These are phyloP conservation scores for Pilophorus perplexus DNA, from an alignment of 2,888 invertebrate species.

Conservation along the genomic window DNA sequence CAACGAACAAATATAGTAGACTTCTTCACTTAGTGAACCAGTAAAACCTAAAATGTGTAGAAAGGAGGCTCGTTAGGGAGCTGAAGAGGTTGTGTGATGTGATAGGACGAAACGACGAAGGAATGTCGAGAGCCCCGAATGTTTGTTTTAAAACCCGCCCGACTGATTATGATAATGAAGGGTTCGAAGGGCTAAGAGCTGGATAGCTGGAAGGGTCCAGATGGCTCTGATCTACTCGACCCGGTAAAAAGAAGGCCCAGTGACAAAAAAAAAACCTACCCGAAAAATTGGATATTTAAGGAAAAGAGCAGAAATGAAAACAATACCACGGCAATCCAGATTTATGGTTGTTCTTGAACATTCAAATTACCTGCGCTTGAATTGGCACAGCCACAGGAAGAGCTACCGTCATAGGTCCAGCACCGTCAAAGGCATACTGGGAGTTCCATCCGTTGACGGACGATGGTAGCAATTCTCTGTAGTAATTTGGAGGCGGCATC, in stretches of 20 bases:
- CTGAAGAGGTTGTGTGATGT: too few species aligned
- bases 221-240: too few species aligned
- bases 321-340: too few species aligned
- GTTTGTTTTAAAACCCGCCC: constrained; percentile 30
- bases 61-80: too few species aligned
- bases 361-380: constrained; percentile 37
- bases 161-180: constrained; percentile 34
- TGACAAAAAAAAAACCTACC: not conserved
- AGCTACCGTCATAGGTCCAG: constrained; percentile 39
- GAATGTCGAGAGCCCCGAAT: too few species aligned
- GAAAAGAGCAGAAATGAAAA: not conserved
- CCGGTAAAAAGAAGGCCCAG: too few species aligned
- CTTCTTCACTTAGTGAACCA: too few species aligned
- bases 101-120: too few species aligned
- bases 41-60: too few species aligned
- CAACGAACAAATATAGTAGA: too few species aligned
- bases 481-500: constrained; percentile 24
- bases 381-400: constrained; percentile 41
- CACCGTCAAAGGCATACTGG: constrained; percentile 27
- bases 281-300: not conserved
- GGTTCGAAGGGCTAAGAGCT: not conserved
- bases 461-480: constrained; percentile 22
- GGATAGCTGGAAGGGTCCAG: too few species aligned
- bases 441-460: constrained; percentile 11
- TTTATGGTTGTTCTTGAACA: too few species aligned